Base-by-base conservation (phyloP, 2,888 invertebrate species). In the Notodonta dromedarius region DNA sequence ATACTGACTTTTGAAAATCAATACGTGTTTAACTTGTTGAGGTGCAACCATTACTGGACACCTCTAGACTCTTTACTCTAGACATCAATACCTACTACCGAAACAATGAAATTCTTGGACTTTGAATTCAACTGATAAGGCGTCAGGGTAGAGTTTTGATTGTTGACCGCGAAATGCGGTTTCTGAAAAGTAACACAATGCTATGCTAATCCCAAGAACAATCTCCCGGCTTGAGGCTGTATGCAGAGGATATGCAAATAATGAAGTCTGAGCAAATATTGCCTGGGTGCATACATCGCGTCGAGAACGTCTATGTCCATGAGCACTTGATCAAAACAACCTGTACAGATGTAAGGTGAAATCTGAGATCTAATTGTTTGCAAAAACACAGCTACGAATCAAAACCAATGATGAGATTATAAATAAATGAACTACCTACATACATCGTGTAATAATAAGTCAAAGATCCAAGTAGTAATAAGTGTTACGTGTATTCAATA, bases 251-350 rank as follows among this genome's bases (percentile, higher is more conserved):
- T 44, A n/a, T 55, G 70, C 74, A 81, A 80, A 83, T 72, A 82
- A 71, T 72, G 70, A 69, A 66, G 66, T 65, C 61, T 66, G 55
- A 54, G 67, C 70, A 79, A 80, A 80, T 79, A 80, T 82, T 78
- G 60, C 70, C 69, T 39, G 62, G 39, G 59, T 71, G 66, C 71
- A 69, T 59, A 57, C 54, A 35, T 56, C 48, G 56, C 39, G 44
- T 56, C 14, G 40, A 52, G 56, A 56, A 59, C 56, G 58, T 52
- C 52, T 52, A 59, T 55, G 35, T 24, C 24, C 24, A 24, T 24
- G 44, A 14, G 42, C 44, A 40, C 35, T 35, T 35, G 61, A 12
- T 60, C 64, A 67, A 61, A 58, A 59, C 14, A 48, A 52, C 65
- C 60, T 24, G 24, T 24, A 24, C 24, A 24, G 24, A 68, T 73